phyloP scores from a whole-genome alignment of 2,888 invertebrate genomes.

The Caenorhabditis sp. region DNA sequence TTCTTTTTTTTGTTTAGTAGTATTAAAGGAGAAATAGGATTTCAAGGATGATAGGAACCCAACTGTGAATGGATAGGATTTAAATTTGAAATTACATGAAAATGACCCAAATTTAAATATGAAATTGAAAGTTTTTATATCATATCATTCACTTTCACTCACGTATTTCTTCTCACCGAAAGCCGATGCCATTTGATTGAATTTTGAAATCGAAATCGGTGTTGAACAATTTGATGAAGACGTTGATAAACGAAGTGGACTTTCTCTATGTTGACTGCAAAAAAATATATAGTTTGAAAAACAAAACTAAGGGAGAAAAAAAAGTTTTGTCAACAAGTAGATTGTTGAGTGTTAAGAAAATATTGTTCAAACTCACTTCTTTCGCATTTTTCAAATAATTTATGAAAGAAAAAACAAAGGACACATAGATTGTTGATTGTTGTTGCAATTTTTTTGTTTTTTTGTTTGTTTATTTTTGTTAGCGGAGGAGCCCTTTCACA shows the following conservation, averaged over 20 bases:
- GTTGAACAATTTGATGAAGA: conserved; percentile 4
- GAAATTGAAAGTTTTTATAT: neutral
- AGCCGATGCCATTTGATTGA: conserved; percentile 31
- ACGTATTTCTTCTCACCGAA: conserved; percentile 54
- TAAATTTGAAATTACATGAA: neutral
- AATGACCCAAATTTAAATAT: conserved; percentile 1
- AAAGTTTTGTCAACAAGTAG: neutral
- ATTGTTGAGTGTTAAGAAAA: neutral
- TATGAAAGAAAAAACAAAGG: neutral
- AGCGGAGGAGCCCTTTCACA: too few species aligned
- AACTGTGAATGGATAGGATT: neutral
- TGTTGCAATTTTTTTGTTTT: neutral
- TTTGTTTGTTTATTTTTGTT: neutral
- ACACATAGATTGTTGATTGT: neutral
- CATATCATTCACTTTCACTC: conserved; percentile 21
- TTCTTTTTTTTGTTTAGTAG: neutral
- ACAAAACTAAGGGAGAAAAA: neutral
- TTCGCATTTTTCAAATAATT: conserved; percentile 12
- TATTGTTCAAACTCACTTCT: neutral
- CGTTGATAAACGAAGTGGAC: conserved; percentile 31
- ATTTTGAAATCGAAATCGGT: conserved; percentile 1
- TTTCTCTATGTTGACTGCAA: conserved; percentile 32
- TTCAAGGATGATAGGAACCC: neutral
- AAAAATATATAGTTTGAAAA: neutral
- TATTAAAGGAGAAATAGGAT: neutral